phyloP scores from a whole-genome alignment of 2,888 invertebrate genomes.

The Clistopyga incitator region DNA sequence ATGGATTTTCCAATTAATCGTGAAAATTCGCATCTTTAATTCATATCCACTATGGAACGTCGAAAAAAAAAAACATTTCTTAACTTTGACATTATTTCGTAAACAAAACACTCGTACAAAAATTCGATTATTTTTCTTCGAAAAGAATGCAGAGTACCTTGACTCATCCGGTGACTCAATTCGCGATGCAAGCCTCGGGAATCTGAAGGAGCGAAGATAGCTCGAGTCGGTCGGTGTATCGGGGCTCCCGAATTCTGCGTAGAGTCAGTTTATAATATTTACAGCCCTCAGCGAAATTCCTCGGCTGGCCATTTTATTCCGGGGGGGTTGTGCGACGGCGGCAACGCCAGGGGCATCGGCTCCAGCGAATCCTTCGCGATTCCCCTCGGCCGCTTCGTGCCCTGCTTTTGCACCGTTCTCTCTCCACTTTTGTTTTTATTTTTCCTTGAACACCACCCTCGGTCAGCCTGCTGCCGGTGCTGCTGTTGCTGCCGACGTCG shows the following conservation, averaged over 20 bases:
- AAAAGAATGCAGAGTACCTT: not conserved
- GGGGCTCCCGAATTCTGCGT: slow-evolving; percentile 79
- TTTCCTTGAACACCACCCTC: slow-evolving; percentile 65
- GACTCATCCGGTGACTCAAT: slow-evolving; percentile 31
- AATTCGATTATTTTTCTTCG: not conserved
- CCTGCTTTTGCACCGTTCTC: slow-evolving; percentile 50
- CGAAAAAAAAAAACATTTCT: too few relatives aligned
- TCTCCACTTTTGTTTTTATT: slow-evolving; percentile 60
- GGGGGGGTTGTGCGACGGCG: slow-evolving; percentile 42
- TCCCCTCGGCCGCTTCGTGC: slow-evolving; percentile 22
- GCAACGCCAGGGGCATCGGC: slow-evolving; percentile 64
- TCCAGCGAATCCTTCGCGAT: slow-evolving; percentile 50
- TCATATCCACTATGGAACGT: too few relatives aligned
- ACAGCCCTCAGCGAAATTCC: slow-evolving; percentile 80
- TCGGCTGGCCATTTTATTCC: slow-evolving; percentile 77
- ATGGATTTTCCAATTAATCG: too few relatives aligned
- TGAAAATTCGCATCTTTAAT: too few relatives aligned
- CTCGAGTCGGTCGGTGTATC: slow-evolving; percentile 52
- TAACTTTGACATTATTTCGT: not conserved
- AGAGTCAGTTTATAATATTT: slow-evolving; percentile 82
- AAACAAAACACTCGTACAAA: not conserved
- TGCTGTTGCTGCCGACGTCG: slow-evolving; percentile 61
- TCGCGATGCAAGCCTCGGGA: slow-evolving; percentile 8
- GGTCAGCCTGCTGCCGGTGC: slow-evolving; percentile 41
- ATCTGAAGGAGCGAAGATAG: slow-evolving; percentile 13